Base-by-base conservation (phyloP, 2,888 invertebrate genomes). In the Himalopsyche tibetana region DNA sequence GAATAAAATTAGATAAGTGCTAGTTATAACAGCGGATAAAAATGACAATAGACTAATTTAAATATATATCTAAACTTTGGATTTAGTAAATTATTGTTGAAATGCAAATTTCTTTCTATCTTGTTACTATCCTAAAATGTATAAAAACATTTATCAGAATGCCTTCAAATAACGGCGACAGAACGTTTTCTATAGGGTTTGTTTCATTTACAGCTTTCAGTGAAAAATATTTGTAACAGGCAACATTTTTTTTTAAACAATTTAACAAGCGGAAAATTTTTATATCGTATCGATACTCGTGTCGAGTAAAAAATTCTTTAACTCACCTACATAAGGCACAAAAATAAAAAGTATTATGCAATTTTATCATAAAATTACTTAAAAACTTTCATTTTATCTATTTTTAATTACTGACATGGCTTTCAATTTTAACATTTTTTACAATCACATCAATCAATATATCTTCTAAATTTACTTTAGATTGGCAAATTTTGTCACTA, bases 11-110 rank as follows among this genome's bases (percentile, higher is more conserved):
- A 36, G 38, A 12, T 38, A 38, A 9, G 74, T 74, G 74, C 74
- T 74, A 74, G 36, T 36, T 74, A 74, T 74, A 74, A 74, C 74
- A 74, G 74, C 74, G 74, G 74, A 74, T 74, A 74, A 74, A 74
- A 74, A 74, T 74, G 74, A 74, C 74, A 11, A 74, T 74, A 74
- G 38, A 74, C 74, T 74, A 63, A 19, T 63, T 51, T 51, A 51
- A 51, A 51, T 51, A 51, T 74, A 82, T 63, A 63, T 63, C 63
- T 82, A 82, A 63, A 82, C 82, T 82, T 82, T 82, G 82, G 82
- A 63, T 63, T 82, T 63, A 82, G 63, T 56, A 63, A 40, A 82
- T 80, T 80, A 80, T 45, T 40, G n/a, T 45, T 80, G 51, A 42
- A 80, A 80, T 80, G 80, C 51, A 51, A 80, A 19, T 42, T 45